These are phyloP conservation scores for Melanotaenia parkinsoni DNA, from an alignment of 2,797 vertebrate genomes.

Conservation along the genomic window DNA sequence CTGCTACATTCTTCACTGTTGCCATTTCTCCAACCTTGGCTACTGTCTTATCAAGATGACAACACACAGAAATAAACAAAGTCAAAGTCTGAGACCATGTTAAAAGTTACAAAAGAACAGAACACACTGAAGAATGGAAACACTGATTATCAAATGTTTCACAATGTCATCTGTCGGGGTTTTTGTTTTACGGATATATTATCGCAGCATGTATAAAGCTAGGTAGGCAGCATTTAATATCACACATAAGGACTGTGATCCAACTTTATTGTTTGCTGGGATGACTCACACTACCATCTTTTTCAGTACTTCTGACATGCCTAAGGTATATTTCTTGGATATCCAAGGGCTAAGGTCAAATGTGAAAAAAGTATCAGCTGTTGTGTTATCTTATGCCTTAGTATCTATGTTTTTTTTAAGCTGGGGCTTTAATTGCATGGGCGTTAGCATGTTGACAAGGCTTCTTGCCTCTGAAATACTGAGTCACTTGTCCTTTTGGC, in stretches of 20 bases:
- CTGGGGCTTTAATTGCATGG: constrained; percentile 39
- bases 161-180: background rate
- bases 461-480: constrained; percentile 23
- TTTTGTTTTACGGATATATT: background rate
- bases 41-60: constrained; percentile 19
- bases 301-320: background rate
- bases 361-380: constrained; percentile 43
- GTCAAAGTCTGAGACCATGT: background rate
- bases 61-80: constrained; percentile 6
- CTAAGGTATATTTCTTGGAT: constrained; percentile 2
- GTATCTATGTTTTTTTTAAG: constrained; percentile 35
- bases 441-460: constrained; percentile 34
- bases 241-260: too few species aligned
- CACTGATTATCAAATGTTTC: background rate
- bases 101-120: background rate
- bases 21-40: background rate
- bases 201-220: background rate
- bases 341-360: constrained; percentile 24
- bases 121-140: background rate
- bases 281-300: background rate
- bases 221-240: background rate
- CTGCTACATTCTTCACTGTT: constrained; percentile 17
- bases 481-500: constrained; percentile 43
- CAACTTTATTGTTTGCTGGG: background rate
- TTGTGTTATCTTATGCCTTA: constrained; percentile 35